Evolutionary conservation across 2,797 vertebrate species (phyloP), one percentile per base, ranked within the genome.

Genomic region (Cetoscarus ocellatus): DNA sequence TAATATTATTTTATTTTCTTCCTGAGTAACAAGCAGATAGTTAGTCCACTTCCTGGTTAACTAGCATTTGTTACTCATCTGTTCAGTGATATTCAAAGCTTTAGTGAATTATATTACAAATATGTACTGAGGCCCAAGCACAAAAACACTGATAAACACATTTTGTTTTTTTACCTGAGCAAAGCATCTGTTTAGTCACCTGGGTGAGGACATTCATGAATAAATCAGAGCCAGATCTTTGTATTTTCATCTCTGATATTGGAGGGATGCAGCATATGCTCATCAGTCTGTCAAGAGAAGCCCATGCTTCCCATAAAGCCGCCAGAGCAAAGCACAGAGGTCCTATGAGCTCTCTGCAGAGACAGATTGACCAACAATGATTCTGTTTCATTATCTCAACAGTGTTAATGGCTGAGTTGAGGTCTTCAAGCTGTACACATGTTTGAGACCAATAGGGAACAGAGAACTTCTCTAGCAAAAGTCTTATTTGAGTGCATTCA

Each of bases 161-260:
- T 61, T 69, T 65, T 19, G 45, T 53, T 72, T 70, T 50, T 56
- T 47, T 59, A 80, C 75, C 59, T 63, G 65, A 71, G 61, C 50
- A 68, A 82, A 82, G 67, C 79, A 80, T 81, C 75, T 83, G 75
- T 60, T 67, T 60, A 72, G 64, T 77, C 77, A 68, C 60, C 10
- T 70, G 62, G 61, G 72, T 75, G 59, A 57, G 67, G 75, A 75
- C 62, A 52, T 60, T 84, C 67, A 83, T 88, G 67, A 79, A 86
- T 84, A 73, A 85, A 85, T 85, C 9, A 83, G 64, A 38, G 6
- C 38, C 58, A 50, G 19, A 42, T 54, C 1, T 82, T 83, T 75
- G 69, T 78, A 61, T 82, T 80, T 76, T 57, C 55, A 74, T 78
- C 44, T 52, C 38, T 65, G 66, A 72, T 67, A 78, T 66, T 66